A percentile compares a stretch with the other conserved stretches of the same genome.
These are phyloP conservation scores for Clarias platycephalus DNA, from an alignment of 2,797 vertebrate genomes.

Conservation along the genomic window DNA sequence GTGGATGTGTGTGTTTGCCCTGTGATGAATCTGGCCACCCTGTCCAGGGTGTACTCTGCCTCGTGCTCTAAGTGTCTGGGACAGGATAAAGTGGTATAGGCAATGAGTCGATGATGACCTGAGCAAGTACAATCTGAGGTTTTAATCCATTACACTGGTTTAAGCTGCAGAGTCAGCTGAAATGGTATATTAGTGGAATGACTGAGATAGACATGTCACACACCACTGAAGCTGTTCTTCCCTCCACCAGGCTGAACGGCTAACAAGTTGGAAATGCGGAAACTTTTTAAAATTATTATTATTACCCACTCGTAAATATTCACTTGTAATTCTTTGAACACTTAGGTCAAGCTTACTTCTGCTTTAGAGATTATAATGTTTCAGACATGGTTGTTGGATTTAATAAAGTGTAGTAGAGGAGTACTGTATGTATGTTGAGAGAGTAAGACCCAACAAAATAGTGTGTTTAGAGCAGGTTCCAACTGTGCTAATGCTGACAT, in stretches of 20 bases:
- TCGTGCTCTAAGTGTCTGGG: no score
- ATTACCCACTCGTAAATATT: not conserved
- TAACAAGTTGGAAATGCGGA: not conserved
- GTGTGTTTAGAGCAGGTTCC: not conserved
- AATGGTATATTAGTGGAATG: not conserved
- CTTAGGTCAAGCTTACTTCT: not conserved
- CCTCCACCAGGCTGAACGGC: not conserved
- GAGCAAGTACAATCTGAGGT: not conserved
- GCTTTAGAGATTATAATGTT: not conserved
- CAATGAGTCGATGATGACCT: not conserved
- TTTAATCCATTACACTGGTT: not conserved
- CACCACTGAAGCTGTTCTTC: not conserved
- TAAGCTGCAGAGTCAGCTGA: not conserved
- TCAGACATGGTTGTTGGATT: not conserved
- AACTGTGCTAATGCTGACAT: conserved; percentile 1
- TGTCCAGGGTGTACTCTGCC: no score
- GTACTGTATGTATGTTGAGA: not conserved
- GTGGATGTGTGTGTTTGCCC: no score
- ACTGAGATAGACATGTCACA: no score
- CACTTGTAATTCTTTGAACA: not conserved
- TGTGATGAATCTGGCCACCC: no score
- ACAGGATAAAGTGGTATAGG: no score
- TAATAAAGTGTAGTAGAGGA: not conserved
- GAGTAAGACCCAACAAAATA: not conserved
- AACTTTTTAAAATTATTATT: not conserved